Conservation (phyloP, 2,797 vertebrate genomes). For the Coregonus suidteri region DNA sequence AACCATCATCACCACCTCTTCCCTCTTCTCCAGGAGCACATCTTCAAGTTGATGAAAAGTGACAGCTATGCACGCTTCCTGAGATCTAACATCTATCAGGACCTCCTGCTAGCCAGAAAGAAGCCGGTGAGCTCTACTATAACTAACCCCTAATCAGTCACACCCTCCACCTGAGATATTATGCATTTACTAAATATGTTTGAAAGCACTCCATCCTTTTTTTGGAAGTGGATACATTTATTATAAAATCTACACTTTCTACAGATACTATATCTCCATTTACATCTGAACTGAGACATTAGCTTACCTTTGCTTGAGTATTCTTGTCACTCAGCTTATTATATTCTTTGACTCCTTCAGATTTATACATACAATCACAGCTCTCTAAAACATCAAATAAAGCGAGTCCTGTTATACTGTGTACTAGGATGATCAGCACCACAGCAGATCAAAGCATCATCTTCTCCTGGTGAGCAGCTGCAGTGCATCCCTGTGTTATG, state of each 20-base stretch:
- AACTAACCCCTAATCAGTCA: not conserved
- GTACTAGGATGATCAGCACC: not conserved
- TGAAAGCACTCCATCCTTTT: too few species aligned
- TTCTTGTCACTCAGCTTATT: not conserved
- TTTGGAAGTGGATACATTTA: too few species aligned
- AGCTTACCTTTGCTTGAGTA: not conserved
- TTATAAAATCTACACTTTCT: not conserved
- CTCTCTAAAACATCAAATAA: not conserved
- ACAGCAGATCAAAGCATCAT: not conserved
- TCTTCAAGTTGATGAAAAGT: slow-evolving; percentile 98
- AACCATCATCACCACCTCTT: not conserved
- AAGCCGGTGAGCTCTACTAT: slow-evolving; percentile 80
- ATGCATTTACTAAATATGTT: not conserved
- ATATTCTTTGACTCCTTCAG: slow-evolving; percentile 3
- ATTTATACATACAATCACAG: not conserved
- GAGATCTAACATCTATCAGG: slow-evolving; percentile 92
- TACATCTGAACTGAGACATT: not conserved
- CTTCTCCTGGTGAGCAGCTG: not conserved
- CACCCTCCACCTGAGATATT: not conserved
- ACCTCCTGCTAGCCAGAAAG: slow-evolving; percentile 91
- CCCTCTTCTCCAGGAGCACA: slow-evolving; percentile 84
- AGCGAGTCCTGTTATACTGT: slow-evolving; percentile 2
- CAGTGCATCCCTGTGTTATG: slow-evolving; percentile 50
- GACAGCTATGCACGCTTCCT: slow-evolving; percentile 97
- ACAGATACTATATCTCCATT: not conserved